These are phyloP conservation scores for Hirtodrosophila alboralis DNA, from an alignment of 2,888 invertebrate genomes.

Conservation along the genomic window DNA sequence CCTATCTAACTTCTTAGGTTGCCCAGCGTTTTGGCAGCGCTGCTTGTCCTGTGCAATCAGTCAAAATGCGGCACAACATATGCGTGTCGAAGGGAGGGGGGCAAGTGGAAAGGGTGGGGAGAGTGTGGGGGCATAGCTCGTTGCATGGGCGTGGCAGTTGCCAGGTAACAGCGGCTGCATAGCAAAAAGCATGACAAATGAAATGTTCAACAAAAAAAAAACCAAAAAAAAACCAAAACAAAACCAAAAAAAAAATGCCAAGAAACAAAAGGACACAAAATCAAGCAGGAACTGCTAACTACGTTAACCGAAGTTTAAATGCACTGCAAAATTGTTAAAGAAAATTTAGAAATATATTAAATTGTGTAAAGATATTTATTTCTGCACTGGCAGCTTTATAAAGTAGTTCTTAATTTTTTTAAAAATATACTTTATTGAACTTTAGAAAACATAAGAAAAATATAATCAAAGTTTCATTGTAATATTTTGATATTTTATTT, in stretches of 20 bases:
- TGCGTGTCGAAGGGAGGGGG: slow-evolving; percentile 48
- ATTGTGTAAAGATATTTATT: no score
- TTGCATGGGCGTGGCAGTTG: slow-evolving; percentile 50
- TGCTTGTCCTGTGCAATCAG: slow-evolving; percentile 73
- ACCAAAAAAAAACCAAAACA: slow-evolving; percentile 39
- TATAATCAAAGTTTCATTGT: no score
- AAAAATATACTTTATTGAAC: no score
- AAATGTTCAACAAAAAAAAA: slow-evolving; percentile 74
- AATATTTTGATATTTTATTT: no score
- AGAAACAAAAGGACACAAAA: slow-evolving; percentile 12
- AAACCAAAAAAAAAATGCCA: slow-evolving; percentile 24
- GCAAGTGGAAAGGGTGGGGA: not conserved
- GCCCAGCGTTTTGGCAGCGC: slow-evolving; percentile 31
- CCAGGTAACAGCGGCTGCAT: slow-evolving; percentile 57
- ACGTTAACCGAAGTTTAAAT: no score
- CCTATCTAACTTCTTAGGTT: slow-evolving; percentile 29
- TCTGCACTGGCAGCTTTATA: no score
- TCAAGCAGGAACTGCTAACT: no score
- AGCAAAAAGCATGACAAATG: slow-evolving; percentile 78
- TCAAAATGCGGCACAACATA: slow-evolving; percentile 77
- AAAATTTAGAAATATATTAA: no score
- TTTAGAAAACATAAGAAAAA: no score
- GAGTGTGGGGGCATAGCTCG: not conserved
- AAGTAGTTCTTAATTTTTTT: no score
- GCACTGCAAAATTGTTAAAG: no score